Evolutionary conservation across 2,888 invertebrate species (phyloP), one percentile per base, ranked within the genome.

Genomic region (Chaitophorus viminalis): DNA sequence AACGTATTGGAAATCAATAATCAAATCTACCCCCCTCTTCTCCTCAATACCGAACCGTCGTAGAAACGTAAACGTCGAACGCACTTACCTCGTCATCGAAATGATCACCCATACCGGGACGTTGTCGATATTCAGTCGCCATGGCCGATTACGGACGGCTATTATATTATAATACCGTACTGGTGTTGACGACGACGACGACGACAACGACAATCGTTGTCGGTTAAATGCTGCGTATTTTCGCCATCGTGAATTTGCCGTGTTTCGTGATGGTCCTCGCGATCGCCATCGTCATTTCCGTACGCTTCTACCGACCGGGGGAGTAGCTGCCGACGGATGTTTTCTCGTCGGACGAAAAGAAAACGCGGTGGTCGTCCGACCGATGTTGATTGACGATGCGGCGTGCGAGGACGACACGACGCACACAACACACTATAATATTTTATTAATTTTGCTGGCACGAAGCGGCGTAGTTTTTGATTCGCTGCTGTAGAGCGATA

Each of bases 51-150:
- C n/a, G n/a, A n/a, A n/a, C n/a, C 25, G 60, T 25, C 25, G 18
- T 60, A 25, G 3, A 60, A 60, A 60, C 60, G 60, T 21, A 60
- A 60, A 60, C 25, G 60, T 21, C 21, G 25, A 21, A 25, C 4
- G 72, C 76, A 54, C 75, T 82, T 74, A 87, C 86, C 74, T 87
- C 78, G 79, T 87, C 86, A 31, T 87, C 86, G 60, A 79, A 87
- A 72, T 87, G 78, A 21, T 78, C 86, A 39, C 86, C 72, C 60
- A 84, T 39, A 65, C 84, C 84, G 46, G 84, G 84, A 46, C 84
- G 75, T 84, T 76, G 84, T n/a, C 76, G 60, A 52, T 83, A 83
- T 65, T 83, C 84, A 46, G 84, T 68, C 31, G 84, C 84, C 84
- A 84, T 84, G 72, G 36, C 52, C 70, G 70, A 17, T 25, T 5